Evolutionary conservation across 1,140 invertebrate species (phyloP).

Genomic region (Drosophila tani): DNA sequence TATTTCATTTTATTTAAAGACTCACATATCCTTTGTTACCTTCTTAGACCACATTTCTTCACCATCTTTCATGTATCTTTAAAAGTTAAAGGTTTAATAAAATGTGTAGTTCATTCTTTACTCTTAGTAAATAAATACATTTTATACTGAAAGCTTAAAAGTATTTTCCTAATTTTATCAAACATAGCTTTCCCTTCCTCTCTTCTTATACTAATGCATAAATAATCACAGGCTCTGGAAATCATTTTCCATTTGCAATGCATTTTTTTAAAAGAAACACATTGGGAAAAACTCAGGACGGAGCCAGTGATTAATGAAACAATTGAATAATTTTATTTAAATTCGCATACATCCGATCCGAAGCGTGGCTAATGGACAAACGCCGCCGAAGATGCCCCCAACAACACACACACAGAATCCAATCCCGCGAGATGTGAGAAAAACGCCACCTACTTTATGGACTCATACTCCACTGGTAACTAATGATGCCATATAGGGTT

Average conservation of each 20-base stretch:
- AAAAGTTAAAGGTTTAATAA: too few relatives aligned
- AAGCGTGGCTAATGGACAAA: conserved; percentile 72
- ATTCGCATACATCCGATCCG: conserved; percentile 80
- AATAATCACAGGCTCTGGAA: conserved; percentile 48
- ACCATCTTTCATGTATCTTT: not conserved
- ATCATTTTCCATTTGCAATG: conserved; percentile 54
- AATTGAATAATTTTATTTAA: conserved; percentile 82
- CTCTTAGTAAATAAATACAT: too few relatives aligned
- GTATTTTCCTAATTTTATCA: too few relatives aligned
- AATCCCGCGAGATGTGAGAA: conserved; percentile 66
- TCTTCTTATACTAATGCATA: conserved; percentile 17
- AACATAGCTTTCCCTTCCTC: not conserved
- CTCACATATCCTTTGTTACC: not conserved
- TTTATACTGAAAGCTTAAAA: not conserved
- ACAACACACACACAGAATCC: conserved; percentile 23
- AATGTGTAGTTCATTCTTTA: not conserved
- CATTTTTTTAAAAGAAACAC: conserved; percentile 29
- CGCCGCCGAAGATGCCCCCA: conserved; percentile 56
- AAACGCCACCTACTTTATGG: conserved; percentile 72
- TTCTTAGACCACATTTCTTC: not conserved
- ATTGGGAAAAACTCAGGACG: conserved; percentile 25
- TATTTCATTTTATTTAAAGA: not conserved
- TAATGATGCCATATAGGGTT: conserved; percentile 57
- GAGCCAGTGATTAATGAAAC: conserved; percentile 68
- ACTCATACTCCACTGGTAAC: conserved; percentile 26